These are phyloP conservation scores for Oreotrochilus melanogaster DNA, from an alignment of 2,113 vertebrate genomes.

Conservation along the genomic window DNA sequence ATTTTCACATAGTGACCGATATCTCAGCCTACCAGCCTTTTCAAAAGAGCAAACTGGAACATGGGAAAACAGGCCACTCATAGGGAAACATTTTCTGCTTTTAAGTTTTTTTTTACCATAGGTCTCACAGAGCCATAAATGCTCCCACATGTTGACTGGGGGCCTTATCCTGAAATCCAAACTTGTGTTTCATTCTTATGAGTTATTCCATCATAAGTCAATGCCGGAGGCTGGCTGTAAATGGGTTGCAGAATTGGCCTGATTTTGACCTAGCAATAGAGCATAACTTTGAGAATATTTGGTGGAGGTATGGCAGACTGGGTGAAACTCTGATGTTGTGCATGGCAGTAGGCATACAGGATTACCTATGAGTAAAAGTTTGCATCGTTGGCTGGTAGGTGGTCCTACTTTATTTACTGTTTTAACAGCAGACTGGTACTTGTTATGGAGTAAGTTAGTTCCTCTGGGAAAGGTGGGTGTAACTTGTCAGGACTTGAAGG, in stretches of 20 bases:
- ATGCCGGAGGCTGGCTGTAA: slow-evolving; percentile 25
- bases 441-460: slow-evolving; percentile 61
- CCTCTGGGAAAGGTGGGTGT: slow-evolving; percentile 75
- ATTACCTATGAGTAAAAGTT: slow-evolving; percentile 46
- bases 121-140: slow-evolving; percentile 50
- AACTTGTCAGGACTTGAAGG: slow-evolving; percentile 68
- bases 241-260: slow-evolving; percentile 20
- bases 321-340: neutral
- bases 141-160: slow-evolving; percentile 67
- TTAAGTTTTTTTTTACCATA: slow-evolving; percentile 42
- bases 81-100: slow-evolving; percentile 24
- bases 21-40: slow-evolving; percentile 46
- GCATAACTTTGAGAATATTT: slow-evolving; percentile 27
- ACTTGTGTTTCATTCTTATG: slow-evolving; percentile 39
- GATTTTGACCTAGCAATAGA: slow-evolving; percentile 40
- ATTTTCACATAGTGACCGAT: slow-evolving; percentile 53
- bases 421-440: slow-evolving; percentile 68
- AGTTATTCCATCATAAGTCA: slow-evolving; percentile 42
- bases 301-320: neutral
- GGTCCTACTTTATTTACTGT: slow-evolving; percentile 69
- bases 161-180: slow-evolving; percentile 47
- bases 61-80: slow-evolving; percentile 33
- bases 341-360: slow-evolving; percentile 14
- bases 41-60: slow-evolving; percentile 47
- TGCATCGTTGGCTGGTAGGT: slow-evolving; percentile 64